Conservation (phyloP, 2,113 vertebrate genomes). For the Pionites leucogaster region DNA sequence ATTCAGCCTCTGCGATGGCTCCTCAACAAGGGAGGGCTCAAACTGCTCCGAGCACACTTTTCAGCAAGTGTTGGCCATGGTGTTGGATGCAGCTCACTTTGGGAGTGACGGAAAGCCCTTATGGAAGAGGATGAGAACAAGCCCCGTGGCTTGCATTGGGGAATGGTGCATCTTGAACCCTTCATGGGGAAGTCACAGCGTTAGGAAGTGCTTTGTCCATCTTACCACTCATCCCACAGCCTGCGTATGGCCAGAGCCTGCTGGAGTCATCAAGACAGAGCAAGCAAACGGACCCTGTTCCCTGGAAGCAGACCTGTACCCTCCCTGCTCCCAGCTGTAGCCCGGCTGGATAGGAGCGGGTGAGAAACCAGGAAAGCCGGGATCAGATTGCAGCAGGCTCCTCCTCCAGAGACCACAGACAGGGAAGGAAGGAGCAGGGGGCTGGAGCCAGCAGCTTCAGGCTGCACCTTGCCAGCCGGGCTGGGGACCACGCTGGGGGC, state of each 20-base stretch:
- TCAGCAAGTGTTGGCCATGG: accelerated
- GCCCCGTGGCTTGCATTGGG: accelerated
- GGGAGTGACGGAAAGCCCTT: background rate
- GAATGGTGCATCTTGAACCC: accelerated
- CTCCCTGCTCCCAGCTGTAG: accelerated
- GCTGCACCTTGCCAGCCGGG: background rate
- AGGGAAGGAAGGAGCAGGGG: background rate
- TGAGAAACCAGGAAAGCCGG: background rate
- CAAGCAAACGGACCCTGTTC: background rate
- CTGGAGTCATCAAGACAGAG: accelerated
- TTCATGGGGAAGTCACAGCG: accelerated
- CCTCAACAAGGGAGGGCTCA: background rate
- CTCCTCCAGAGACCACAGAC: background rate
- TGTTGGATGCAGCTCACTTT: background rate
- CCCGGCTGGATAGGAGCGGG: background rate
- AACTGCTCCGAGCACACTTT: background rate
- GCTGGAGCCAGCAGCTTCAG: background rate
- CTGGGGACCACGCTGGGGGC: background rate
- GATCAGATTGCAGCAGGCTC: background rate
- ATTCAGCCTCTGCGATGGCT: accelerated
- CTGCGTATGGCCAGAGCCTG: background rate
- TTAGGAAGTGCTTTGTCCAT: accelerated
- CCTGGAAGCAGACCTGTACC: background rate
- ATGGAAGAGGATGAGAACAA: background rate
- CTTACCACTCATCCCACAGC: accelerated